Evolutionary conservation across 2,888 invertebrate species (phyloP), one percentile per base, ranked within the genome.

Genomic region (Belgica antarctica): DNA sequence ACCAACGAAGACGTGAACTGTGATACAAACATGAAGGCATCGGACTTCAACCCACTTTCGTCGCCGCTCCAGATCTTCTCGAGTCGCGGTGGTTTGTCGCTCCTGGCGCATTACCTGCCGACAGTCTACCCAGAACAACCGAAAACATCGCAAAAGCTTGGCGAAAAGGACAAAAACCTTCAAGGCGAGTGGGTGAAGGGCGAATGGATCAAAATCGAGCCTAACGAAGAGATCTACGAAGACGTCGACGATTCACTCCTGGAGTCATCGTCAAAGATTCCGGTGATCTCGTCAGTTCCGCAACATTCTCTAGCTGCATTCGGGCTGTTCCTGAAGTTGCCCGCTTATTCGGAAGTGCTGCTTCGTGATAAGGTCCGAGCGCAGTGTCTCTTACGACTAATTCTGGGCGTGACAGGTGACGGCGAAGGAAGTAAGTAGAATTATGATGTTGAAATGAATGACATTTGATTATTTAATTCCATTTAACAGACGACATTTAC

Each of bases 241-340:
- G 86, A 87, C 73, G 75, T 85, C 12, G 86, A 86, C 72, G 86
- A 86, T 73, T 78, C 78, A 7, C 75, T 78, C 22, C 80, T 83
- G 3, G 82, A 82, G 72, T 79, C 83, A 7, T 77, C 83, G 1
- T 77, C 84, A 0, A 84, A 84, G 74, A 76, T 82, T 19, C 75
- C 83, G 1, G 80, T 82, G 1, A 82, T 84, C 5, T 83, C 85
- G n/a, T 84, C 86, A 66, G 89, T 91, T 70, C 95, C 96, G 4
- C 89, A 93, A 69, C 96, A 96, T 81, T 94, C 95, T 59, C 83
- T 96, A 73, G 89, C 93, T 1, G 94, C 95, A 12, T 92, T 96
- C 77, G 93, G 93, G 1, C 81, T 96, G 71, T 92, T 96, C 78
- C 83, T 96, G 22, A 85, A 94, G 74, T 81, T 96, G 74, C 94